Evolutionary conservation across 2,888 invertebrate genomes (phyloP).

Genomic region (Xylophagus ater): DNA sequence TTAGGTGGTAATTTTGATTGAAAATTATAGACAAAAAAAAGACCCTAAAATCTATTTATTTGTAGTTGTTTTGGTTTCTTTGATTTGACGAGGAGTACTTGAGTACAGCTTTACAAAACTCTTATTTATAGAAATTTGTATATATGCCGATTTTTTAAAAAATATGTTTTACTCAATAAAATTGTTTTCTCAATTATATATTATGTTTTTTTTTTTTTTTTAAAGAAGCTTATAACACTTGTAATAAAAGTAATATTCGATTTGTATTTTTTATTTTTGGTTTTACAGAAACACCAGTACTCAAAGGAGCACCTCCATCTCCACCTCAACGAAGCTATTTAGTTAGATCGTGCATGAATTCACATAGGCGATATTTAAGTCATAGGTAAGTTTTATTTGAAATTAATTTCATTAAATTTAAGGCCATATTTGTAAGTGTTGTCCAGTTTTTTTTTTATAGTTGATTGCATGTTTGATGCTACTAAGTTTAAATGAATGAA

Average conservation of each 20-base stretch:
- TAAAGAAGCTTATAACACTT: neutral
- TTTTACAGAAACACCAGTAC: constrained; percentile 84
- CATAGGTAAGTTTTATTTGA: constrained; percentile 52
- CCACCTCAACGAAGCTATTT: constrained; percentile 55
- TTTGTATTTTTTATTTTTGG: constrained; percentile 15
- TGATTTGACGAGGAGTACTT: too few species aligned
- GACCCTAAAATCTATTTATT: too few species aligned
- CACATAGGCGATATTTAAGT: constrained; percentile 71
- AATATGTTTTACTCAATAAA: neutral
- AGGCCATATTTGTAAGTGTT: constrained; percentile 2
- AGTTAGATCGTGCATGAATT: constrained; percentile 81
- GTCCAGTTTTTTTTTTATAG: constrained; percentile 6
- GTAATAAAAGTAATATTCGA: neutral
- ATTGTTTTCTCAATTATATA: neutral
- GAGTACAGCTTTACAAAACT: too few species aligned
- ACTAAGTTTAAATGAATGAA: too few species aligned
- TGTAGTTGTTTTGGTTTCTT: too few species aligned
- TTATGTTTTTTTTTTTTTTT: neutral
- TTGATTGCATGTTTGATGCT: too few species aligned
- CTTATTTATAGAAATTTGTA: constrained; percentile 10
- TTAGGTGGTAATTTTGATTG: too few species aligned
- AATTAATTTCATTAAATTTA: neutral
- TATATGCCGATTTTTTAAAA: neutral
- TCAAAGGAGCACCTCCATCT: constrained; percentile 73
- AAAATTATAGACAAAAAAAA: too few species aligned